Evolutionary conservation across 2,113 vertebrate species (phyloP).

Genomic region (Terrapene triunguis): DNA sequence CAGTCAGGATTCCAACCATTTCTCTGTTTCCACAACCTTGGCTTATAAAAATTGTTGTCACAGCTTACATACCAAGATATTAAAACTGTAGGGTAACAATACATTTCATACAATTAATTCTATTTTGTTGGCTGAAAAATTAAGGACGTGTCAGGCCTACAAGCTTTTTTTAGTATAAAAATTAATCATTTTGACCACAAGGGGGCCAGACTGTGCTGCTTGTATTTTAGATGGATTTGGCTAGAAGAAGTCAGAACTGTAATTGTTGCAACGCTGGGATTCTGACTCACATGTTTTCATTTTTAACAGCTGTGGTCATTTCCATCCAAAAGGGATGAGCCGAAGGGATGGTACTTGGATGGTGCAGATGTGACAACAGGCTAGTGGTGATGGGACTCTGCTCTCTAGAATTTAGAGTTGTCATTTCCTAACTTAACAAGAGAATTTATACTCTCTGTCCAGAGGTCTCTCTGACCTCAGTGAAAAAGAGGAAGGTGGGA

Average conservation of each 20-base stretch:
- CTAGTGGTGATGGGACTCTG: slow-evolving; percentile 10
- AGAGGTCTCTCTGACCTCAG: neutral
- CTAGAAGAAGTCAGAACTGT: slow-evolving; percentile 42
- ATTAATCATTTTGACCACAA: neutral
- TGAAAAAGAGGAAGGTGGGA: slow-evolving; percentile 1
- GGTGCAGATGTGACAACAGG: neutral
- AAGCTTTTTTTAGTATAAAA: slow-evolving; percentile 10
- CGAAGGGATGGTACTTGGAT: slow-evolving; percentile 52
- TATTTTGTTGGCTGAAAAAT: slow-evolving; percentile 17
- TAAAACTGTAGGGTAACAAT: neutral
- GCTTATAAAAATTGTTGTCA: neutral
- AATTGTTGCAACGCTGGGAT: slow-evolving; percentile 39
- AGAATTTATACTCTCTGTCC: slow-evolving; percentile 1
- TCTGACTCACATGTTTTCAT: slow-evolving; percentile 76
- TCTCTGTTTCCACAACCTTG: neutral
- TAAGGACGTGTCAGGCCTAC: neutral
- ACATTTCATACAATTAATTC: neutral
- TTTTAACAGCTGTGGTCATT: slow-evolving; percentile 77
- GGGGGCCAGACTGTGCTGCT: neutral
- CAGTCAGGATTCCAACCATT: neutral
- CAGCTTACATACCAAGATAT: neutral
- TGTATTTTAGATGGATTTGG: neutral
- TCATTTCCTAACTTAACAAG: neutral
- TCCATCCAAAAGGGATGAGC: slow-evolving; percentile 52
- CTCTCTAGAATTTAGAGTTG: slow-evolving; percentile 3